Evolutionary conservation across 1,140 invertebrate genomes (phyloP).

Genomic region (Drosophila micromelanica): DNA sequence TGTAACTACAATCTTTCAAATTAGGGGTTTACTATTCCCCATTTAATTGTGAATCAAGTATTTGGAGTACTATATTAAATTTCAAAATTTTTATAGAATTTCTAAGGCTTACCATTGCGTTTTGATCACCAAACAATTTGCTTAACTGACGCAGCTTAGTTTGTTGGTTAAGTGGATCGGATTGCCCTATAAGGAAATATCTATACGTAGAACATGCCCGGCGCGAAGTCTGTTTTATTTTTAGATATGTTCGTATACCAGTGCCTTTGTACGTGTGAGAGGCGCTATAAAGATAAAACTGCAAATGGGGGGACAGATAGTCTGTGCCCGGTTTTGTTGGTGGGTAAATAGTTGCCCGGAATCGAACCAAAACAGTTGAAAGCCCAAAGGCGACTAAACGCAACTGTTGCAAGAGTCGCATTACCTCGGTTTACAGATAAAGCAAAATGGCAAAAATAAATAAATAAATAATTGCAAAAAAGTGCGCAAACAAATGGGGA

Average conservation of each 20-base stretch:
- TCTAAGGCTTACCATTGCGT: slow-evolving; percentile 56
- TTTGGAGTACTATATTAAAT: background rate
- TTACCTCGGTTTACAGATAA: slow-evolving; percentile 63
- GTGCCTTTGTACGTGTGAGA: slow-evolving; percentile 16
- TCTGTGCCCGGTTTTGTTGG: background rate
- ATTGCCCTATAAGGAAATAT: slow-evolving; percentile 2
- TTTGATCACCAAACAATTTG: slow-evolving; percentile 50
- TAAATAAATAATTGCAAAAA: background rate
- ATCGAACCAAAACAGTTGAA: slow-evolving; percentile 50
- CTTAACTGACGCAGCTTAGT: slow-evolving; percentile 50
- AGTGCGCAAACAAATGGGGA: slow-evolving; percentile 2
- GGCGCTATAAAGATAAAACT: slow-evolving; percentile 61
- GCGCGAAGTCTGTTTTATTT: slow-evolving; percentile 13
- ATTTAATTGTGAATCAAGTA: too few relatives aligned
- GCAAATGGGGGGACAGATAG: background rate
- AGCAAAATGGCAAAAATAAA: slow-evolving; percentile 26
- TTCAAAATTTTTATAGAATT: slow-evolving; percentile 8
- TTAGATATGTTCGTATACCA: slow-evolving; percentile 20
- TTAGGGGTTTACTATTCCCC: background rate
- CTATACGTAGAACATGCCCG: slow-evolving; percentile 3
- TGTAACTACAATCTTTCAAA: too few relatives aligned
- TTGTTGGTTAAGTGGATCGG: slow-evolving; percentile 1
- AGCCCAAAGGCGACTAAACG: slow-evolving; percentile 58
- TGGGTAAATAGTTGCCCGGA: slow-evolving; percentile 1
- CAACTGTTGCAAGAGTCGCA: slow-evolving; percentile 39